These are phyloP conservation scores for Aurelia aurita DNA, from an alignment of 30 jellyfish, hydroid and myxozoan genomes.

Conservation along the genomic window DNA sequence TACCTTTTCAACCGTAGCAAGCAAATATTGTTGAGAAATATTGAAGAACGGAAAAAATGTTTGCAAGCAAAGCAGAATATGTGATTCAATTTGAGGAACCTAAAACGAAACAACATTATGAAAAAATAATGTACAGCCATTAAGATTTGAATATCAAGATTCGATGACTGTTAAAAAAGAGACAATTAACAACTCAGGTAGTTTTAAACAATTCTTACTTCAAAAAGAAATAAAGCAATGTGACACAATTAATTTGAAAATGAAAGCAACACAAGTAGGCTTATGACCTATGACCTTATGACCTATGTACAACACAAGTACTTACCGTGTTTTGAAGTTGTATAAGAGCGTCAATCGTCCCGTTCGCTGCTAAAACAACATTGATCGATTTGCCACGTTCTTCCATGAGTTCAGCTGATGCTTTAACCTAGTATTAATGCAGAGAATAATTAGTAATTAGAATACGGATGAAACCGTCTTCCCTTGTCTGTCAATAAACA, in stretches of 20 bases:
- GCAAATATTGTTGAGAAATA: slow-evolving; percentile 54
- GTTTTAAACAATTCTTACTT: no score
- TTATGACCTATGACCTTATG: no score
- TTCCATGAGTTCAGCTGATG: not conserved
- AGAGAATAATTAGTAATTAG: not conserved
- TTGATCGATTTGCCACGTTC: slow-evolving; percentile 45
- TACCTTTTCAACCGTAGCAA: slow-evolving; percentile 74
- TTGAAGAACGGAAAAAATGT: slow-evolving; percentile 77
- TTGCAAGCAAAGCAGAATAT: slow-evolving; percentile 51
- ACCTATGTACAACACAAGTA: no score
- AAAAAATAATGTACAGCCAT: no score
- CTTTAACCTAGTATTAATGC: not conserved
- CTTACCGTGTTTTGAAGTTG: slow-evolving; percentile 32
- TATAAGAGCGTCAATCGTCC: slow-evolving; percentile 12
- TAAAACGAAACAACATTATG: not conserved
- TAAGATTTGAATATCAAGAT: no score
- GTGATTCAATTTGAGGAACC: slow-evolving; percentile 55
- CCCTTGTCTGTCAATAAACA: no score
- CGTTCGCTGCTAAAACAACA: slow-evolving; percentile 29
- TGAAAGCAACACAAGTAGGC: not conserved
- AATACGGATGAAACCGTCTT: no score
- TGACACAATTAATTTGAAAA: not conserved
- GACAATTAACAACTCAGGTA: no score
- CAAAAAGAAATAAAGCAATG: not conserved
- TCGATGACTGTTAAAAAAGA: no score